Base-by-base conservation (phyloP, 2,797 vertebrate genomes). In the Garrulus glandarius region DNA sequence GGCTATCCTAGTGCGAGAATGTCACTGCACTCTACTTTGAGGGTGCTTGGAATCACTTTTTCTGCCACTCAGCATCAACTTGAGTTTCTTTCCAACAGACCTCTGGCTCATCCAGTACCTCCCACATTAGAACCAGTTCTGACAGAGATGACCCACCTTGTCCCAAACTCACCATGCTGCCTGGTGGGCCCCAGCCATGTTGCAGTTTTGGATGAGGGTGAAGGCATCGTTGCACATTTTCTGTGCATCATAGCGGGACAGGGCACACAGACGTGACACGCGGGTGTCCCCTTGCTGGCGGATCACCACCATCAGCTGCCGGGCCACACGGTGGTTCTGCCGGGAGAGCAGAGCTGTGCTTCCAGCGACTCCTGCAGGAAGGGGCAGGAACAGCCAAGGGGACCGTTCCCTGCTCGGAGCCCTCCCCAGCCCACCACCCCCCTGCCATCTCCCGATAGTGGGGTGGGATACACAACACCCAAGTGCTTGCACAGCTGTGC, bases 301-400 rank as follows among this genome's bases (percentile, higher is more conserved):
- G 39, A 99, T 97, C 13, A 98, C 98, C 32, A 99, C 98, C 6
- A 96, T 98, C 97, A 99, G 77, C 97, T 97, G 98, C 85, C 98
- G 99, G 61, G 99, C 99, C 76, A 99, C 98, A 3, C 99, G 98
- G 32, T 98, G 98, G 9, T 99, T 99, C 99, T 99, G 97, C 30
- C 29, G 39, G 15, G 63, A 77, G 36, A 83, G 71, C 13, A 85
- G 24, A 69, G 53, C 34, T 18, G 61, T 46, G 70, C 57, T 76
- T 90, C 37, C 72, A 79, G 90, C 49, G 59, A 84, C 84, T 63
- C 65, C 89, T 95, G 64, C 92, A 87, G 95, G 91, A 39, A 59
- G 5, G 36, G 30, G 47, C 36, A 76, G 55, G 81, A 57, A 94
- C 24, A 23, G 70, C 84, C 19, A 1, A 67, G 13, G 50, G 36